Evolutionary conservation across 2,888 invertebrate genomes (phyloP).

Genomic region (Lordiphosa fenestrarum): DNA sequence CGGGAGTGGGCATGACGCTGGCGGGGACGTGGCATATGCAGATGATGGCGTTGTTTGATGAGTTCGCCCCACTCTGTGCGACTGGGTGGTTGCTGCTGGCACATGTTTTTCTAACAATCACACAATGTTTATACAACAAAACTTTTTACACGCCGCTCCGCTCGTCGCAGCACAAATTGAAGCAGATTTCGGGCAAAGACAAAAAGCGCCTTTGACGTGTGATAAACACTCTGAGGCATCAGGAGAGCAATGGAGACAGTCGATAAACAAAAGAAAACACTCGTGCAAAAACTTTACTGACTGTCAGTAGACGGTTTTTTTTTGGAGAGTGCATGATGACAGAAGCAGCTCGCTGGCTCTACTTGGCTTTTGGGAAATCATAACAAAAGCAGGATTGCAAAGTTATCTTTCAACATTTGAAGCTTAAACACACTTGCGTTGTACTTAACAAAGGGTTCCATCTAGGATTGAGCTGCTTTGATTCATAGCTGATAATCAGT

Average conservation of each 20-base stretch:
- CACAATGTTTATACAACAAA: conserved; percentile 75
- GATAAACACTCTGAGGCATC: conserved; percentile 50
- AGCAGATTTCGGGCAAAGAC: conserved; percentile 71
- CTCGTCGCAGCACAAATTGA: conserved; percentile 60
- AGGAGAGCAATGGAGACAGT: not conserved
- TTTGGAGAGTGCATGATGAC: conserved; percentile 46
- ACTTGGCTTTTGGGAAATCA: conserved; percentile 47
- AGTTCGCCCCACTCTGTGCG: conserved; percentile 41
- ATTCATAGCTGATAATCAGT: conserved; percentile 13
- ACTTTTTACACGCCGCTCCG: conserved; percentile 62
- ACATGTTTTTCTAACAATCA: conserved; percentile 74
- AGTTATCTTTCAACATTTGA: conserved; percentile 33
- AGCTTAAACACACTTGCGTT: conserved; percentile 29
- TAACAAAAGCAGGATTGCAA: conserved; percentile 27
- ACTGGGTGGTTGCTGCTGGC: conserved; percentile 37
- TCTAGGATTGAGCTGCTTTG: conserved; percentile 29
- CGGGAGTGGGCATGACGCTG: conserved; percentile 38
- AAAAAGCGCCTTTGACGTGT: conserved; percentile 74
- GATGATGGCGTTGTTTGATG: conserved; percentile 71
- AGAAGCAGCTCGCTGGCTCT: conserved; percentile 59
- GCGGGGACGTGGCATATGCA: conserved; percentile 63
- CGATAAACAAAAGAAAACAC: conserved; percentile 50
- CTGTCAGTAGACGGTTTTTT: conserved; percentile 31
- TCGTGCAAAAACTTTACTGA: conserved; percentile 54
- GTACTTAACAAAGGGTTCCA: conserved; percentile 25